phyloP scores from a whole-genome alignment of 2,797 vertebrate genomes.

The Pygocentrus nattereri region DNA sequence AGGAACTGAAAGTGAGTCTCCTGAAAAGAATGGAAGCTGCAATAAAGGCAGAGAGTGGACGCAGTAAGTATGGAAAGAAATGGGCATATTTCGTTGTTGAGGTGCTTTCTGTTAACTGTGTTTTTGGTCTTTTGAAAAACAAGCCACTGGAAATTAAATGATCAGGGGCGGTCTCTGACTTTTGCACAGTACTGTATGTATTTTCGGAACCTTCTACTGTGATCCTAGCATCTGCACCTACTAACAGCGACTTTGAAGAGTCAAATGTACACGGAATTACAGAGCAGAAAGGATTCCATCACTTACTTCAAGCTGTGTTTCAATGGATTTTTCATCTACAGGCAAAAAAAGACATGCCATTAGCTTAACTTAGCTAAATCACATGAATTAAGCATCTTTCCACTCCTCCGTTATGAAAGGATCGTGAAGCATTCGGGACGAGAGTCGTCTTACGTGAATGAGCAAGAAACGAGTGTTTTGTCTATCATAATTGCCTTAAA shows the following conservation, averaged over 20 bases:
- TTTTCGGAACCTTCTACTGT: neutral
- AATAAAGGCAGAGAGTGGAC: no score
- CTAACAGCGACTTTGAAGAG: neutral
- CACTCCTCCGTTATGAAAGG: neutral
- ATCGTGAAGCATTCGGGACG: neutral
- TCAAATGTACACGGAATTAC: neutral
- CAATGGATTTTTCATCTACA: no score
- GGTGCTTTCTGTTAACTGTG: no score
- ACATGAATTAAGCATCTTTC: neutral
- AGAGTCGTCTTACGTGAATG: slow-evolving; percentile 35
- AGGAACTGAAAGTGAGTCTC: no score
- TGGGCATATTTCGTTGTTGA: no score
- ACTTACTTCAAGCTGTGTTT: no score
- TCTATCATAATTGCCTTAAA: slow-evolving; percentile 51
- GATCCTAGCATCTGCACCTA: neutral
- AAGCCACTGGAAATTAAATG: no score
- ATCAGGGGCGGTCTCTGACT: no score
- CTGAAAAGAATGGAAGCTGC: no score
- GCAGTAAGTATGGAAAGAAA: no score
- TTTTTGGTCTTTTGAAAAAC: no score
- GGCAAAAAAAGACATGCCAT: neutral
- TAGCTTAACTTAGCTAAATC: neutral
- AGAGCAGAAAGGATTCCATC: neutral
- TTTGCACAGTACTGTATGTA: no score
- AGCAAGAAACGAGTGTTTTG: slow-evolving; percentile 54